Evolutionary conservation across 2,113 vertebrate genomes (phyloP).

Genomic region (Psilopogon haemacephalus): DNA sequence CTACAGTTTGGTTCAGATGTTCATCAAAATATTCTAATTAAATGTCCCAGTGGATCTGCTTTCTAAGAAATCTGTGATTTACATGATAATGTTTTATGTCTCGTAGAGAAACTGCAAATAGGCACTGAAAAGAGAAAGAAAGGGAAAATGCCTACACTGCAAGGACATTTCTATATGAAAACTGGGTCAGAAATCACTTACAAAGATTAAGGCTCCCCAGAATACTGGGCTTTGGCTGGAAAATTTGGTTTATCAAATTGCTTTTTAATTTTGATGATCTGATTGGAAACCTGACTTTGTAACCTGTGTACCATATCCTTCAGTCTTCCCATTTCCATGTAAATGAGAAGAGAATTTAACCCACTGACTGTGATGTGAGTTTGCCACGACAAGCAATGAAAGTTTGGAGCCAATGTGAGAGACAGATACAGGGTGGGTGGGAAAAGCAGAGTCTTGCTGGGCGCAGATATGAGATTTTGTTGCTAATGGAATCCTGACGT

Average conservation of each 20-base stretch:
- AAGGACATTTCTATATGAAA: constrained; percentile 24
- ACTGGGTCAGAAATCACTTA: constrained; percentile 35
- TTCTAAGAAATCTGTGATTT: constrained; percentile 57
- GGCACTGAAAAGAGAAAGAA: not conserved
- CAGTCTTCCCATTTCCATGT: constrained; percentile 2
- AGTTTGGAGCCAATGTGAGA: not conserved
- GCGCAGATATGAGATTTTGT: not conserved
- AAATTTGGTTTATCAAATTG: constrained; percentile 31
- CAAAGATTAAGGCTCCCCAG: not conserved
- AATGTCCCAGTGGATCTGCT: constrained; percentile 50
- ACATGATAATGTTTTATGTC: constrained; percentile 42
- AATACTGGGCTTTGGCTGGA: constrained; percentile 21
- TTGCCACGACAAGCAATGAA: not conserved
- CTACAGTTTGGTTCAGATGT: constrained; percentile 17
- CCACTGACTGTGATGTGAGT: not conserved
- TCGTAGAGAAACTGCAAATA: constrained; percentile 15
- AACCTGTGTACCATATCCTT: not conserved
- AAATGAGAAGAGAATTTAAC: not conserved
- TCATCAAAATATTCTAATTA: constrained; percentile 54
- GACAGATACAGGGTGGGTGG: not conserved
- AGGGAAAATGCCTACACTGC: not conserved
- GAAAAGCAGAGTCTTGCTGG: not conserved
- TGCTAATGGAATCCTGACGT: not conserved
- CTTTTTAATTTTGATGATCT: constrained; percentile 14
- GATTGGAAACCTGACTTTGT: constrained; percentile 11